These are phyloP conservation scores for Bicyclus anynana DNA, from an alignment of 1,140 invertebrate genomes.

Conservation along the genomic window DNA sequence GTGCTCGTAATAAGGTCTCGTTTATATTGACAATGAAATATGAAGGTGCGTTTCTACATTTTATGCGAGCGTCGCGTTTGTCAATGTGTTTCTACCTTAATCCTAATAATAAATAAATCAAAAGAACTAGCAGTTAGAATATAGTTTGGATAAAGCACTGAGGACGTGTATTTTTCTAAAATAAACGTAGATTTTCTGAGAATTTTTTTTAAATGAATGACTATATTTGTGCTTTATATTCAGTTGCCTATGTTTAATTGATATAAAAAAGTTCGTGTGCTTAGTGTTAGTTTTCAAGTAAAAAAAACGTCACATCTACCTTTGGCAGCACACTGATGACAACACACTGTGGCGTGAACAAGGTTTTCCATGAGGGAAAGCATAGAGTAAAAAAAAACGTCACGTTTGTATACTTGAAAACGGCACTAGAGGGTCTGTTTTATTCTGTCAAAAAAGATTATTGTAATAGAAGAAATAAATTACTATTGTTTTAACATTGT, in stretches of 20 bases:
- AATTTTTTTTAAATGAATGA: conserved; percentile 18
- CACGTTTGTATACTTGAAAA: too few species aligned
- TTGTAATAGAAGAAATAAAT: conserved; percentile 45
- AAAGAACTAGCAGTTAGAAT: conserved; percentile 36
- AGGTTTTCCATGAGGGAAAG: too few species aligned
- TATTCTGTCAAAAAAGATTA: conserved; percentile 39
- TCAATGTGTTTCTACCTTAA: conserved; percentile 17
- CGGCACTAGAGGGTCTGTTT: too few species aligned
- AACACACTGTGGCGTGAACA: too few species aligned
- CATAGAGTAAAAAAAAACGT: too few species aligned
- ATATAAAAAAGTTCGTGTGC: conserved; percentile 28
- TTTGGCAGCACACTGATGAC: too few species aligned
- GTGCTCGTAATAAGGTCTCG: too few species aligned
- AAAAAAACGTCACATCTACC: too few species aligned
- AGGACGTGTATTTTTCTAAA: conserved; percentile 74
- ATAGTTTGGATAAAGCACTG: conserved; percentile 57
- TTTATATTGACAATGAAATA: too few species aligned
- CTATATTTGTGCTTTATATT: conserved; percentile 47
- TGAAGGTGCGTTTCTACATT: background rate
- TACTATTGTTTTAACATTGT: conserved; percentile 53
- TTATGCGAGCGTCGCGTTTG: background rate
- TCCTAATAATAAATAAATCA: conserved; percentile 1
- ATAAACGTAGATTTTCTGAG: conserved; percentile 51
- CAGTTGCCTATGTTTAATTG: conserved; percentile 44
- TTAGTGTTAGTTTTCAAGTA: too few species aligned